A percentile compares a stretch with the other conserved stretches of the same genome.
These are phyloP conservation scores for Elmis aenea DNA, from an alignment of 2,888 invertebrate species.

Conservation along the genomic window DNA sequence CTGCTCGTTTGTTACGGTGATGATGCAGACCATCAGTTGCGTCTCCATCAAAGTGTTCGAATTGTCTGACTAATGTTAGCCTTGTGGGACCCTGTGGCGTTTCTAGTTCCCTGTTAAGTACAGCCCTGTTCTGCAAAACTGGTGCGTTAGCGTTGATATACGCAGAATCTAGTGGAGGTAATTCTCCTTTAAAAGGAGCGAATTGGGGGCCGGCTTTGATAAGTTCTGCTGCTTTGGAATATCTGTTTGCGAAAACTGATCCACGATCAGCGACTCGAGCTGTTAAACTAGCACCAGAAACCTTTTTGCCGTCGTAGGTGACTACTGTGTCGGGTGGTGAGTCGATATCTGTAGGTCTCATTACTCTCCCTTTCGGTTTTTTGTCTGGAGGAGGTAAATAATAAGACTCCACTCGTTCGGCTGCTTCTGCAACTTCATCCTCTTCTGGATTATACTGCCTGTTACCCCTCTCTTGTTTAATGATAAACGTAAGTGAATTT, in stretches of 20 bases:
- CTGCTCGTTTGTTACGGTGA: slow-evolving; percentile 30
- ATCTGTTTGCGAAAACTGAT: slow-evolving; percentile 33
- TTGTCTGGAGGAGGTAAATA: slow-evolving; percentile 67
- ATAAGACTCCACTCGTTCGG: slow-evolving; percentile 65
- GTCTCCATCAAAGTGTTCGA: slow-evolving; percentile 25
- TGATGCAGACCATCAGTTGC: slow-evolving; percentile 11
- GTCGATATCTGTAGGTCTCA: slow-evolving; percentile 46
- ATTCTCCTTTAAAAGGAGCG: slow-evolving; percentile 67
- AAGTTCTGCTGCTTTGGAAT: slow-evolving; percentile 55
- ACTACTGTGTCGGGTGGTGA: slow-evolving; percentile 57
- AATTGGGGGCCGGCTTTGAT: slow-evolving; percentile 66
- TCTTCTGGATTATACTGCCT: slow-evolving; percentile 13
- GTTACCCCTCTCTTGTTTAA: slow-evolving; percentile 20
- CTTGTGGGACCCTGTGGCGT: slow-evolving; percentile 42
- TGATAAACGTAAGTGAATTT: slow-evolving; percentile 20
- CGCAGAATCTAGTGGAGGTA: slow-evolving; percentile 57
- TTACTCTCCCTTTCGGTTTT: slow-evolving; percentile 30
- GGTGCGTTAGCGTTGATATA: slow-evolving; percentile 43
- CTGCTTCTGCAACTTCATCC: slow-evolving; percentile 56
- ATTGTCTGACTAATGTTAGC: slow-evolving; percentile 44
- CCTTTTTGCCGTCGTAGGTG: slow-evolving; percentile 71
- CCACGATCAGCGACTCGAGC: slow-evolving; percentile 36
- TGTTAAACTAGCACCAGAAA: slow-evolving; percentile 61
- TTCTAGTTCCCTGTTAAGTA: slow-evolving; percentile 38
- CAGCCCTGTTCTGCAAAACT: slow-evolving; percentile 36